Base-by-base conservation (phyloP, 2,888 invertebrate species). In the Epicampocera succincta region DNA sequence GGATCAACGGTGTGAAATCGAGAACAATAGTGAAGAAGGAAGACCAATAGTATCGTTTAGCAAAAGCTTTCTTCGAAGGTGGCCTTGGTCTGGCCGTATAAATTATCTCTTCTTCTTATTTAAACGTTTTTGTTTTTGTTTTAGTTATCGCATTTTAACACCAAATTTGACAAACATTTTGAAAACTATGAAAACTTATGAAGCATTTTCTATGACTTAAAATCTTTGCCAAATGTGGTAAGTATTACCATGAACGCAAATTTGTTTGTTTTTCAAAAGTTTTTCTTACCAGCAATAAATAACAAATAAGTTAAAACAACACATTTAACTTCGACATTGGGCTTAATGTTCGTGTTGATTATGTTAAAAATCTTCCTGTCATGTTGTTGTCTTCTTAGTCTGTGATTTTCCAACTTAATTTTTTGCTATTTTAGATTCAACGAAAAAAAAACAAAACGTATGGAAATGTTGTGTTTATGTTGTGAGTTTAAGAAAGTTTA, bases 381-480 rank as follows among this genome's bases (percentile, higher is more conserved):
- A 58, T 58, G 25, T 40, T 65, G 21, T n/a, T 19, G 56, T 38
- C 15, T 74, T 58, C 8, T 54, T n/a, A 42, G 72, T 48, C 40
- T 48, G 25, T 50, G 6, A 48, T 56, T 56, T 68, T 68, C 19
- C 12, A 4, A 46, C 2, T 46, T 48, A 46, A 5, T 33, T 33
- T 58, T 71, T 50, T 50, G 19, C 3, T 54, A 3, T 12, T 48
- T 54, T 54, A 25, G 19, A 48, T 40, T 38, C 17, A 46, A 54
- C 38, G 48, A 56, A 65, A 19, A 33, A 6, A 46, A 58, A n/a
- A n/a, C n/a, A n/a, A n/a, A n/a, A n/a, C n/a, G 1, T 33, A 33
- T 5, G 33, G 48, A 61, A 72, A 72, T 61, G 54, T 73, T 79
- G 65, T 78, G 58, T 79, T 79, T 72, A 68, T 78, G 17, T 73